Evolutionary conservation across 2,113 vertebrate genomes (phyloP).

Genomic region (Nesogale talazaci): DNA sequence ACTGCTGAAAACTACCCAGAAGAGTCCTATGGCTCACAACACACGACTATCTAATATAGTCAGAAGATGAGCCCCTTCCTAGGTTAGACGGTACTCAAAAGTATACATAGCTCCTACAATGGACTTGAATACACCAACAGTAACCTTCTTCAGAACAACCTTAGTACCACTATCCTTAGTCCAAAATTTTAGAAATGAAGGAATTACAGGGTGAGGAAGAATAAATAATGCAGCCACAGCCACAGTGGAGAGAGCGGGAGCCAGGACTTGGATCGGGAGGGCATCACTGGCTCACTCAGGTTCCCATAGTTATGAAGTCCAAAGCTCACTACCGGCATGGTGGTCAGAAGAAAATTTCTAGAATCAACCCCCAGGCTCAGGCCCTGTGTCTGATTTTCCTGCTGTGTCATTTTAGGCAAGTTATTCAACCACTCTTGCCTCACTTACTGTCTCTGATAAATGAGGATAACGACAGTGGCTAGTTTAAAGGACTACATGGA

Average conservation of each 20-base stretch:
- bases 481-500: not conserved
- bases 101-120: not conserved
- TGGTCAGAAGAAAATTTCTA: not conserved
- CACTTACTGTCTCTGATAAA: not conserved
- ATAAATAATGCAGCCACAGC: not conserved
- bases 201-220: not conserved
- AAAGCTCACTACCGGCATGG: not conserved
- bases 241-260: not conserved
- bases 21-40: not conserved
- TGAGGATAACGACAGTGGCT: not conserved
- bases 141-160: not conserved
- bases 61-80: not conserved
- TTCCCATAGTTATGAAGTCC: not conserved
- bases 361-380: constrained; percentile 4
- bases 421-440: not conserved
- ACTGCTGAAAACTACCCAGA: not conserved
- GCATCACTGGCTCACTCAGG: not conserved
- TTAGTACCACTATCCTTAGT: not conserved
- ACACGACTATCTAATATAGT: not conserved
- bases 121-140: not conserved
- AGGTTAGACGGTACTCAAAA: not conserved
- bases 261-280: constrained; percentile 24
- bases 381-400: not conserved
- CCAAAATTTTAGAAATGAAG: constrained; percentile 34
- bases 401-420: not conserved